These are phyloP conservation scores for Aricia agestis DNA, from an alignment of 1,140 invertebrate species.

Conservation along the genomic window DNA sequence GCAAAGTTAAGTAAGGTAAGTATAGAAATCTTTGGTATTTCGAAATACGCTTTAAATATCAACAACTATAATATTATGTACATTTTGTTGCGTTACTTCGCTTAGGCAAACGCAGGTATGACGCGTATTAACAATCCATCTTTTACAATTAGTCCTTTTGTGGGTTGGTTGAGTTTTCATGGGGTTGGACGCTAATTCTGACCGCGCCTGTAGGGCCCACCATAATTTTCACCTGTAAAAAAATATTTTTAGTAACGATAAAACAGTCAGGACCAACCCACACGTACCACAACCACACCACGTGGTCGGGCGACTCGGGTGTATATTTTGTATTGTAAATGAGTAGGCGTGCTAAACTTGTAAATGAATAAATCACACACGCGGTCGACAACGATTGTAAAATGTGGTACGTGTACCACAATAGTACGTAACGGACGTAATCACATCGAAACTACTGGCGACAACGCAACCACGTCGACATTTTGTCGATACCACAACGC, in stretches of 20 bases:
- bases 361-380: too few relatives aligned
- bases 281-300: too few relatives aligned
- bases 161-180: slow-evolving; percentile 11
- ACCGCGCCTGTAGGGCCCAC: slow-evolving; percentile 49
- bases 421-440: too few relatives aligned
- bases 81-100: background rate
- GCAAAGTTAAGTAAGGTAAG: background rate
- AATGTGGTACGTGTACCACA: too few relatives aligned
- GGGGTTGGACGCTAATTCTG: slow-evolving; percentile 42
- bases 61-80: background rate
- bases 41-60: background rate
- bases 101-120: background rate
- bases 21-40: background rate
- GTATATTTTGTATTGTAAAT: too few relatives aligned
- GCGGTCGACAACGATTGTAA: too few relatives aligned
- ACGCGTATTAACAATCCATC: background rate
- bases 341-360: too few relatives aligned
- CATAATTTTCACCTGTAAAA: slow-evolving; percentile 52
- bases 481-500: too few relatives aligned
- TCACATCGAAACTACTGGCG: too few relatives aligned
- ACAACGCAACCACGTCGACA: too few relatives aligned
- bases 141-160: background rate
- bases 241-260: background rate
- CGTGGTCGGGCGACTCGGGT: too few relatives aligned
- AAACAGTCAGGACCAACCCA: background rate